Evolutionary conservation across 2,113 vertebrate species (phyloP), one percentile per base, ranked within the genome.

Genomic region (Arvicanthis niloticus): DNA sequence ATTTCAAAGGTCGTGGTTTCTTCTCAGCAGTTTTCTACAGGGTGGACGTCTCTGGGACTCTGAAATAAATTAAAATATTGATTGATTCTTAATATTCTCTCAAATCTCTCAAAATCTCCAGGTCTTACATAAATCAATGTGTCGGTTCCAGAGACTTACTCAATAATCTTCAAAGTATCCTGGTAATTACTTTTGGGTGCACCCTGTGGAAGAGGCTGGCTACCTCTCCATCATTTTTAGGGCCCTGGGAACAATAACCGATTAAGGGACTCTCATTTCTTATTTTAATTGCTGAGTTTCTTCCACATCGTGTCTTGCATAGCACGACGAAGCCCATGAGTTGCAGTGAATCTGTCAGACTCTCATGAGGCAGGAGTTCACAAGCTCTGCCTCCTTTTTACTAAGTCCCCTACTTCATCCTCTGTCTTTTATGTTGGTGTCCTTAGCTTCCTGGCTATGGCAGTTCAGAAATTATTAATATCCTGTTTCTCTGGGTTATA

Each of bases 31-130:
- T 93, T 97, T 97, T 97, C 97, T 88, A 76, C 58, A 90, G 93
- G 85, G 67, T 91, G 67, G 53, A 94, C 97, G 90, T 40, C 91
- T 95, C 91, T 17, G 84, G 40, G 40, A 88, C 51, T 67, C 87
- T 22, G 68, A 98, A 91, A 98, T 97, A 98, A 98, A 97, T 97
- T 87, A 97, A 96, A 98, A 93, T 97, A 97, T 93, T 96, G 95
- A 95, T 98, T 97, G 40, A 97, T 95, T 91, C 77, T 97, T 97
- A 96, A 88, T 98, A 97, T 97, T 97, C 96, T 97, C 88, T 90
- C 87, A 89, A 97, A 97, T 97, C 97, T 98, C 95, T 95, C 90
- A 82, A 96, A 97, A 95, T 98, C 88, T 97, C 86, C 93, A 76
- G 58, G 72, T 95, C 91, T 98, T 95, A 60, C 88, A 92, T 97